phyloP scores from a whole-genome alignment of 2,113 vertebrate genomes.

The Pogonocichla stellata region DNA sequence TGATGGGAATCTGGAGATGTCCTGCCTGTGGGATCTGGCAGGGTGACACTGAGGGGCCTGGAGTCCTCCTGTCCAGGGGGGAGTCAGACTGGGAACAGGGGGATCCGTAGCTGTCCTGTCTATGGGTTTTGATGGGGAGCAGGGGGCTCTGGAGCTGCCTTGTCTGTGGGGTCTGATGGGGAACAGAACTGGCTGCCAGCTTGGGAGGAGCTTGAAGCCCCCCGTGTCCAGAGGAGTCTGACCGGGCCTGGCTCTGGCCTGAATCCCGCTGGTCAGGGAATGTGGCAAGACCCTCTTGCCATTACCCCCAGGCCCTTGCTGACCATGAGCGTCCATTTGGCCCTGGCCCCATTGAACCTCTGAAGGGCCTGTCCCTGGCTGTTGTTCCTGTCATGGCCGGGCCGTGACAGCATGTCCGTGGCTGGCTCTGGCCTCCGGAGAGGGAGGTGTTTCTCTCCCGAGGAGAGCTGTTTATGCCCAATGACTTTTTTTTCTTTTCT shows the following conservation, averaged over 20 bases:
- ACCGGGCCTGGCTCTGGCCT: not conserved
- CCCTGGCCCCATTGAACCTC: not conserved
- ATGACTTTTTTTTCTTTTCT: not conserved
- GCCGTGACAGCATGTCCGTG: not conserved
- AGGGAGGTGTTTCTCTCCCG: not conserved
- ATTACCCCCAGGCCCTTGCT: not conserved
- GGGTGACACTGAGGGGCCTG: fast-evolving
- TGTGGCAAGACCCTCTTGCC: not conserved
- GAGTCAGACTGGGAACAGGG: not conserved
- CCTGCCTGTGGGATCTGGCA: too few relatives aligned
- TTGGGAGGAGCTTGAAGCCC: not conserved
- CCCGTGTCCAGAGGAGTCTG: too few relatives aligned
- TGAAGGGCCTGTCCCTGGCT: not conserved
- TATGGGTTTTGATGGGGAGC: not conserved
- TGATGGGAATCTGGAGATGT: fast-evolving
- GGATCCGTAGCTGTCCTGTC: too few relatives aligned
- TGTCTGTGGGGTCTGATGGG: not conserved
- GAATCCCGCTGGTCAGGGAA: not conserved
- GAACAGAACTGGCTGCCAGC: not conserved
- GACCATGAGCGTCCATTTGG: fast-evolving
- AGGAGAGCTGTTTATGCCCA: not conserved
- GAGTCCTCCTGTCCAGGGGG: not conserved
- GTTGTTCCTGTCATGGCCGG: not conserved
- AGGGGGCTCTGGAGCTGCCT: not conserved
- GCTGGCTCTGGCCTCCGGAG: not conserved